Conservation (phyloP, 2,113 vertebrate species). For the Python bivittatus region DNA sequence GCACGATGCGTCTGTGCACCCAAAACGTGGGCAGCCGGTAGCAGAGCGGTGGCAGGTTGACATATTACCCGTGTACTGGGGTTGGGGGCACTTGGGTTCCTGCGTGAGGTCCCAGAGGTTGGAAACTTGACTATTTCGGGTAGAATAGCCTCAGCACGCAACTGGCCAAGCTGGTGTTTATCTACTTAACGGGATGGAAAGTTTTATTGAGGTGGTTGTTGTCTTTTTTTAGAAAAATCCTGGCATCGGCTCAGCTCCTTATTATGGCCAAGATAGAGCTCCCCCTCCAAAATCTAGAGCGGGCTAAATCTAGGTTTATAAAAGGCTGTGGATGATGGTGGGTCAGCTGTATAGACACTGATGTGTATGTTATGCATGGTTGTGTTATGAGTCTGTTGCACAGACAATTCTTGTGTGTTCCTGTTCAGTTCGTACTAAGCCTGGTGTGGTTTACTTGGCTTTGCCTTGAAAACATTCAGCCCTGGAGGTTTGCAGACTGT, state of each 20-base stretch:
- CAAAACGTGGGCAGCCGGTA: background rate
- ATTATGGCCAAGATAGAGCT: background rate
- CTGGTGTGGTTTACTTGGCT: background rate
- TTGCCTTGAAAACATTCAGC: background rate
- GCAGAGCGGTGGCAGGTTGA: background rate
- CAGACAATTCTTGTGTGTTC: background rate
- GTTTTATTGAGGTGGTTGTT: background rate
- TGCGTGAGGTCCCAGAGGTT: background rate
- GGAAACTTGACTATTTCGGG: background rate
- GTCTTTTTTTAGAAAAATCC: background rate
- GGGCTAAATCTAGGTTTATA: background rate
- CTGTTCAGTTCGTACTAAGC: background rate
- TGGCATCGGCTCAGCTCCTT: background rate
- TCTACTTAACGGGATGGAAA: background rate
- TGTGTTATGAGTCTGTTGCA: background rate
- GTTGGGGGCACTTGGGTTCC: background rate
- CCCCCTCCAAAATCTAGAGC: background rate
- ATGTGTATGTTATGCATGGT: no score
- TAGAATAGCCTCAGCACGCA: background rate
- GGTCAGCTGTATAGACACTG: fast-evolving
- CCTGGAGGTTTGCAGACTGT: background rate
- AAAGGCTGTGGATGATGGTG: background rate
- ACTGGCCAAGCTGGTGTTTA: background rate
- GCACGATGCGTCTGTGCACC: background rate
- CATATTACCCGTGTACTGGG: background rate